Base-by-base conservation (phyloP, 1,140 invertebrate genomes). In the Pachyrhynchus sulphureomaculatus region DNA sequence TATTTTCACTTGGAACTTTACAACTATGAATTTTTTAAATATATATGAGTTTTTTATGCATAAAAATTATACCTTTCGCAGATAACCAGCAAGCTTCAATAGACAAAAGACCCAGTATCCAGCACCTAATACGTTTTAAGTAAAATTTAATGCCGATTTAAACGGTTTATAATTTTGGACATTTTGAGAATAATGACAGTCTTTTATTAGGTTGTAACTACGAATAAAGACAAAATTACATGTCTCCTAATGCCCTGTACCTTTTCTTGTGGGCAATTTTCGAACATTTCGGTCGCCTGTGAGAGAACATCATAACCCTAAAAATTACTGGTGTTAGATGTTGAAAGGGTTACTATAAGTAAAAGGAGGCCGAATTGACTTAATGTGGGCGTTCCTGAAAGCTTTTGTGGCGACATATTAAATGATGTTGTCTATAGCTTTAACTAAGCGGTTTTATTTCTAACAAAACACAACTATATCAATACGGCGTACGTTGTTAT, bases 151-250 rank as follows among this genome's bases (percentile, higher is more conserved):
- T 54, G 51, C 18, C 34, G 51, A 42, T 54, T 54, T 54, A 54
- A 54, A 54, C 51, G 51, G 34, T 54, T 54, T 54, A 54, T 54
- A 39, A 54, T 54, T 37, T 37, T n/a, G 51, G 34, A 54, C 51
- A 54, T 37, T 39, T 34, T 42, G 0, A 6, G 0, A 32, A 23
- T 54, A 54, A 54, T 54, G 34, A 54, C 51, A 54, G 51, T 54
- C 13, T 26, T 54, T 54, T 24, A 54, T 54, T 54, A 29, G 23
- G 18, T 20, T 36, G 33, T 54, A 54, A 54, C 34, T 54, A 54
- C 39, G 34, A 34, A 54, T 54, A 54, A 54, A 54, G 51, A 54
- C 32, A 29, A 54, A 54, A 54, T 54, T 54, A 54, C 34, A 54
- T 15, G 51, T 54, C 51, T 39, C 5, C 21, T 41, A 54, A 41